Evolutionary conservation across 2,888 invertebrate species (phyloP), one percentile per base, ranked within the genome.

Genomic region (Eumacrocentrus americanus): DNA sequence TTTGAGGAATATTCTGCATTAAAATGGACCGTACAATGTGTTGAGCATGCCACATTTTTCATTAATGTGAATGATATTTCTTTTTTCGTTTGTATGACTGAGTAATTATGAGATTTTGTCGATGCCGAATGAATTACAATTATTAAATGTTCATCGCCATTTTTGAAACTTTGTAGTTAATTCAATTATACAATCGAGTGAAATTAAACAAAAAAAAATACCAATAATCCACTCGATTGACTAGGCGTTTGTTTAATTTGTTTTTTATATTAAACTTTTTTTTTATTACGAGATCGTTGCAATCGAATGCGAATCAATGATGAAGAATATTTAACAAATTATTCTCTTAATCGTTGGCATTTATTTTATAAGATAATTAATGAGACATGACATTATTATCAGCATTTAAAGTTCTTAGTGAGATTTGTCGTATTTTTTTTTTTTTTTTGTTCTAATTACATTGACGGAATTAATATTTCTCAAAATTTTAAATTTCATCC

Each of bases 261-360:
- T 46, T 46, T 22, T 23, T 22, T 44, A 20, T 23, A 22, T 25
- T 7, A 12, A 2, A 46, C 23, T 2, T 22, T 46, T 46, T 46
- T 46, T 14, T 25, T 12, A 3, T 40, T 40, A 3, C 25, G 14
- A 20, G 12, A 12, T 25, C 23, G 1, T 7, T 46, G 46, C 25
- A 25, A 46, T 25, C 3, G 3, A 46, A 14, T 23, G 25, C 12
- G 12, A n/a, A 44, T 44, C 3, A 44, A n/a, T 44, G 22, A 25
- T 22, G 4, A 14, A 1, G n/a, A 25, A 14, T 12, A 42, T 18
- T 18, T 42, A 29, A 29, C 29, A 46, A 22, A 14, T 11, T 1
- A 22, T 46, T 46, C 23, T 25, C 3, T 3, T n/a, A 16, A 46
- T 20, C 14, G 40, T 48, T 48, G 29, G 56, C 56, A 56, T 48